Percentiles rank a stretch among this genome's conserved stretches.
These are phyloP conservation scores for Heliconius aoede DNA, from an alignment of 2,888 invertebrate species.

Conservation along the genomic window DNA sequence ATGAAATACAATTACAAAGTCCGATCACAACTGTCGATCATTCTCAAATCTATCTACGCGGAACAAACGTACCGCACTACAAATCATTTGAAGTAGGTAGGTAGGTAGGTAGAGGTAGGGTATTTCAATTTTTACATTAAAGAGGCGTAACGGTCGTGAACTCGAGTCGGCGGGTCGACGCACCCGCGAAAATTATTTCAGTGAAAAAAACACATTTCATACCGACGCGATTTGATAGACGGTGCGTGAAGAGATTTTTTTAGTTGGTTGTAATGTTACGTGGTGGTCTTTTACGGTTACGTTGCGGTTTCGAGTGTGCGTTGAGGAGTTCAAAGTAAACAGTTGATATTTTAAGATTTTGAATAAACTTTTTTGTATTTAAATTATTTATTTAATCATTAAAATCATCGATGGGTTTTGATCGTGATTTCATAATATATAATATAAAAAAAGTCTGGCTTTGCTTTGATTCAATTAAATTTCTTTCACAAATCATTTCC, in stretches of 20 bases:
- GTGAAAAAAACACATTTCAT: slow-evolving; percentile 68
- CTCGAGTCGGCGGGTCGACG: slow-evolving; percentile 65
- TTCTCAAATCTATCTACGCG: not conserved
- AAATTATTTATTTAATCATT: no score
- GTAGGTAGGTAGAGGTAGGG: no score
- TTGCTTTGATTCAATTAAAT: no score
- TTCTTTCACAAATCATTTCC: no score
- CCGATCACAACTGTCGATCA: not conserved
- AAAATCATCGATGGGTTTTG: no score
- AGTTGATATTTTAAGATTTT: not conserved
- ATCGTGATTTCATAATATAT: no score
- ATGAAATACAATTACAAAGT: no score
- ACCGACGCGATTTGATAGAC: slow-evolving; percentile 62
- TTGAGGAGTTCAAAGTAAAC: no score
- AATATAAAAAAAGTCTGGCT: no score
- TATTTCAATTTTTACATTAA: slow-evolving; percentile 22
- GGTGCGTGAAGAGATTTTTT: slow-evolving; percentile 52
- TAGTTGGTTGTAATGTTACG: slow-evolving; percentile 24
- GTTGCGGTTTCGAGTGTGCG: not conserved
- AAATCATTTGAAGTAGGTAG: not conserved
- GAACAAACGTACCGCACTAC: slow-evolving; percentile 14
- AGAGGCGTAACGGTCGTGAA: slow-evolving; percentile 71
- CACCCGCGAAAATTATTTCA: slow-evolving; percentile 53
- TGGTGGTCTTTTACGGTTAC: slow-evolving; percentile 28
- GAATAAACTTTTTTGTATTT: not conserved